Evolutionary conservation across 1,140 invertebrate species (phyloP), one percentile per base, ranked within the genome.

Genomic region (Trachelipus rathkii): DNA sequence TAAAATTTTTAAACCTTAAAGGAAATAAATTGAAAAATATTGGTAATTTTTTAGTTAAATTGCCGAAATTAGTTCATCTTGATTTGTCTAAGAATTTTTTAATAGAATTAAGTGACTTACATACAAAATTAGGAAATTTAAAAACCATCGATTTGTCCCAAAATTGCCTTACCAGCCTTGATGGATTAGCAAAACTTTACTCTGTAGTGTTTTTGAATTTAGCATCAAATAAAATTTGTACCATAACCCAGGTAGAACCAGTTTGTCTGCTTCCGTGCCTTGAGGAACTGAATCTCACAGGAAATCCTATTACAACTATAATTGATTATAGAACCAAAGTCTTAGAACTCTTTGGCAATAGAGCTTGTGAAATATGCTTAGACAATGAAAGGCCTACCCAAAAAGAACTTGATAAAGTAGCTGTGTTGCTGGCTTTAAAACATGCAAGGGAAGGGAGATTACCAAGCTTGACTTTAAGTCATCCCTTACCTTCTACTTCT

Each of bases 311-410:
- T 0, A 92, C 94, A 0, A 90, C 90, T 5, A 88, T 90, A 50
- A 88, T 93, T 80, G 96, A 98, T 86, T 98, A 97, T 84, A 88
- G 96, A 83, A 91, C 95, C 0, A 93, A 93, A 84, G 92, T 96
- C 0, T 87, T 98, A 72, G 91, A 93, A 81, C 88, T 91, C 73
- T 95, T 96, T 83, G 91, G 92, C 68, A 88, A 89, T 60, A 87
- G 93, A 70, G 92, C 92, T 77, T 84, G 87, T 46, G 90, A 94
- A 80, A 89, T 95, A 66, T 92, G 89, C 84, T 85, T 97, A 69
- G 96, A 97, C 83, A 94, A 94, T 84, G 91, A 95, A 82, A 92
- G 90, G 81, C 90, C 94, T 0, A 91, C 91, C 43, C 91, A 94
- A 83, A 92, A 92, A 82, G 95, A 98, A 85, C 84, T 96, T 68